phyloP scores from a whole-genome alignment of 2,888 invertebrate genomes.

The Dryococelus australis region DNA sequence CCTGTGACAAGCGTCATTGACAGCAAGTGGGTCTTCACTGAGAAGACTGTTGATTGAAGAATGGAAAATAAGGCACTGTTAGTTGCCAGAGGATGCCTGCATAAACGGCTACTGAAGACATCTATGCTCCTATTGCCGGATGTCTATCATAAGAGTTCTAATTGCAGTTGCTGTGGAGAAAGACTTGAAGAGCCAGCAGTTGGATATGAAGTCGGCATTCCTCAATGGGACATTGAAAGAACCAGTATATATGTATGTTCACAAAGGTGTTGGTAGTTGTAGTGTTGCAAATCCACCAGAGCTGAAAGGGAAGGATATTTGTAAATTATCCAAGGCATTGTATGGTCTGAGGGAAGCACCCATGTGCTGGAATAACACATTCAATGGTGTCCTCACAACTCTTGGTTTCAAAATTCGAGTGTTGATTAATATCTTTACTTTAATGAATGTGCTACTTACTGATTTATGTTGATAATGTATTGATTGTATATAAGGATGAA shows the following conservation, averaged over 20 bases:
- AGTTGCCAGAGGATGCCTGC: constrained; percentile 3
- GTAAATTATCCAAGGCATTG: neutral
- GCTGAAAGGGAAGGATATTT: too few species aligned
- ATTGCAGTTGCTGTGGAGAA: too few species aligned
- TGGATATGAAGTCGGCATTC: too few species aligned
- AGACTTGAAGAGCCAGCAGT: too few species aligned
- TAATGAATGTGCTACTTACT: neutral
- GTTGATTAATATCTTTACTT: constrained; percentile 6
- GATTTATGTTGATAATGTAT: too few species aligned
- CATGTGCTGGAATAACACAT: constrained; percentile 19
- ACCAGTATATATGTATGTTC: too few species aligned
- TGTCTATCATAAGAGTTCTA: too few species aligned
- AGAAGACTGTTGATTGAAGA: neutral
- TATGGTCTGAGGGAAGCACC: constrained; percentile 23
- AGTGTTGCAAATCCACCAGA: too few species aligned
- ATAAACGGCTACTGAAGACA: neutral
- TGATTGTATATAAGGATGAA: neutral
- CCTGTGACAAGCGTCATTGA: neutral
- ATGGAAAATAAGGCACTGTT: neutral
- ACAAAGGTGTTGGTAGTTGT: too few species aligned
- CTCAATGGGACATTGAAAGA: too few species aligned
- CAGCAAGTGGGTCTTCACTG: neutral
- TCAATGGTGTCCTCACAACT: constrained; percentile 22
- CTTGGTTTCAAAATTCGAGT: constrained; percentile 21
- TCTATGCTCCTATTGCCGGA: neutral